Base-by-base conservation (phyloP, 2,888 invertebrate species). In the Margaritifera margaritifera region DNA sequence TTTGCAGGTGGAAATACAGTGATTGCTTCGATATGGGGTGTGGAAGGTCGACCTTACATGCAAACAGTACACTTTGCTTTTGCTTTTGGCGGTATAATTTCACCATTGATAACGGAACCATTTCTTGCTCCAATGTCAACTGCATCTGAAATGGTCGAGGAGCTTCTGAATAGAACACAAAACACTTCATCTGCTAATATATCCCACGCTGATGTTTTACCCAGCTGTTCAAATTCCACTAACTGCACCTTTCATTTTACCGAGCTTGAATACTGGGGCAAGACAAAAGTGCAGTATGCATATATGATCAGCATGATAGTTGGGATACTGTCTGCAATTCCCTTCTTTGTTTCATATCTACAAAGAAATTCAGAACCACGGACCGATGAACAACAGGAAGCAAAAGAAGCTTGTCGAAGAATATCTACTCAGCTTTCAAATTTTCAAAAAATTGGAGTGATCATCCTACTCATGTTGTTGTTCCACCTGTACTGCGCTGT, bases 21-120 rank as follows among this genome's bases (percentile, higher is more conserved):
- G 31, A 86, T 90, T 56, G 80, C 91, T 51, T 73, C 81, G 27
- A 75, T 85, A 1, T 89, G 88, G 88, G 88, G 87, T 19, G 76
- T 78, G 20, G 80, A 83, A 61, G 90, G 88, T 62, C 86, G 88
- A 6, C 89, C 90, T 4, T 89, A 88, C 74, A 88, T 91, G 85
- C 91, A 91, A 80, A 86, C 89, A 8, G 74, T 90, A 15, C 91
- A 91, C 75, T 90, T 90, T 79, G 83, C 86, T 52, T 90, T 90
- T 78, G 90, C 90, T n/a, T 68, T 90, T 56, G 91, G 91, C 11
- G 90, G 90, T 19, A 89, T 90, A 65, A 71, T 91, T 11, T 87
- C 91, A 8, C 91, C 91, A 24, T 74, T 91, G 31, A 79, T 90
- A 51, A 88, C 90, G n/a, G 88, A 89, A 65, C 90, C 90, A 31